Base-by-base conservation (phyloP, 2,113 vertebrate genomes). In the Rhinoderma darwinii region DNA sequence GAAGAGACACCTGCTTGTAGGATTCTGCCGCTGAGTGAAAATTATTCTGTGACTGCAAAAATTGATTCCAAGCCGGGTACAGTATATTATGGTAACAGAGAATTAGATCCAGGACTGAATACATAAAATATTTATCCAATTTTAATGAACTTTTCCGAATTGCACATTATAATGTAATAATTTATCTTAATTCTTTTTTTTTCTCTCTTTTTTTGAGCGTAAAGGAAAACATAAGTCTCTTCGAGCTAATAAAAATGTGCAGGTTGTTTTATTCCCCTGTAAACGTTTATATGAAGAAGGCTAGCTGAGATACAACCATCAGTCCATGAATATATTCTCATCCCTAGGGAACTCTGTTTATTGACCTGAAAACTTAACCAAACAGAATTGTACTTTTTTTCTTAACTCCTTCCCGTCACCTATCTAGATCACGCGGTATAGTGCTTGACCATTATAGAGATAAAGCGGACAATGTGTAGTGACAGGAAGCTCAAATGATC, bases 41-140 rank as follows among this genome's bases (percentile, higher is more conserved):
- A 80, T 56, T 80, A 80, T 80, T 56, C 32, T 80, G 77, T 35
- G 59, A 80, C 51, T 80, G 77, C 77, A 80, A 80, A 59, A 80
- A 80, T 80, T 80, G 77, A 79, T 79, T 79, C 76, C 22, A 80
- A 39, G 32, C 51, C 39, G 77, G 11, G 77, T n/a, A 59, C 51
- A 59, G 50, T 80, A 80, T 80, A 80, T 80, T 56, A 80, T 80
- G 50, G 77, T 37, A 80, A 37, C 32, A 37, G 77, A 59, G 50
- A 51, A 79, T 79, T 79, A 80, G 77, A 80, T 59, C 51, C 77
- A 80, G 51, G 35, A 59, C 51, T 54, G 51, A 80, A 80, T 56
- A 80, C 77, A 80, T 80, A 80, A 80, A 80, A 80, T 80, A 80
- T 80, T 78, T 78, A 78, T 78, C 76, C 76, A 22, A 78, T 78